Base-by-base conservation (phyloP, 1,140 invertebrate genomes). In the Ostrea denselamellosa region DNA sequence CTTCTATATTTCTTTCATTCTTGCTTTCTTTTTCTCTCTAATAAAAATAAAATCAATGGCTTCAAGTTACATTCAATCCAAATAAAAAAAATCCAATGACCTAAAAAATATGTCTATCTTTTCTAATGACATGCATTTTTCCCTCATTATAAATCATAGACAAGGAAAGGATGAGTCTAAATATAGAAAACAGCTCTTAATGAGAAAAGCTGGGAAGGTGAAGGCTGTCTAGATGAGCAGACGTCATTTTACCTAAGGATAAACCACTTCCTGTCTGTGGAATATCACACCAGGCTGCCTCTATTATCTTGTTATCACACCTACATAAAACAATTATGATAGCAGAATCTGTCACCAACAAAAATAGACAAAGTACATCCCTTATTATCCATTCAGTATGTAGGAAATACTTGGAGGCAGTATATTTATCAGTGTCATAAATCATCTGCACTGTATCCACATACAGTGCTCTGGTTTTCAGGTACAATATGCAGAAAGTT, bases 111-210 rank as follows among this genome's bases (percentile, higher is more conserved):
- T 34, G 12, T 14, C 22, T 12, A 77, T 25, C 25, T 77, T 77
- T 28, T 77, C 68, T 77, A 77, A 77, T 77, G 68, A 77, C 68
- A 77, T 77, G 68, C 68, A 77, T 77, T 77, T 77, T 77, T 28
- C 68, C 68, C 68, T 77, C 68, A 77, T 77, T 77, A 77, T 77
- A 77, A 77, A 77, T 77, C 68, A 77, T 25, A 77, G 68, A 34
- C 68, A 77, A 77, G 68, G 10, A 77, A 77, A 34, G 56, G 28
- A 77, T 77, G 68, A 25, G 9, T 77, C 68, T 77, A 77, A 77
- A 77, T 77, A 77, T 77, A 77, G 68, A 77, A 77, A 34, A 77
- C 68, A 77, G 68, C 25, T 77, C 68, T 77, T 77, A 28, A 77
- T 77, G 68, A 77, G 68, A 28, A 12, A 25, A 12, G 9, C 22